phyloP scores from a whole-genome alignment of 1,140 invertebrate genomes.

The Scaptomyza montana region DNA sequence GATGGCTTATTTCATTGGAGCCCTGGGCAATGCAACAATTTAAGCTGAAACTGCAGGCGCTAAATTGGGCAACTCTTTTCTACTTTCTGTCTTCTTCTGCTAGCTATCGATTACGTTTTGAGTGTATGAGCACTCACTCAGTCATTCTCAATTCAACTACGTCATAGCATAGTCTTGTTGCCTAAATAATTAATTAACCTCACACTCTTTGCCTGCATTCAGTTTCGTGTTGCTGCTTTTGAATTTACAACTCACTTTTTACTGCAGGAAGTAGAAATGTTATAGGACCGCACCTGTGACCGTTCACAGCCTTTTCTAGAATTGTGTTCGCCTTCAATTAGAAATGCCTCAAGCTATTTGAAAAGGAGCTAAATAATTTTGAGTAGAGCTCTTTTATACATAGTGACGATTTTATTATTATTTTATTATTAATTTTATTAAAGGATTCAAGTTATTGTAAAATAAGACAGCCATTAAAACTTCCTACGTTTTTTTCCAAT shows the following conservation, averaged over 20 bases:
- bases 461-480: no score
- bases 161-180: conserved; percentile 30
- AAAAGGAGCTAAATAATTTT: not conserved
- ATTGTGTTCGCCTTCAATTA: conserved; percentile 9
- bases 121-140: not conserved
- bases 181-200: conserved; percentile 45
- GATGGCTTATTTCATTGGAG: conserved; percentile 18
- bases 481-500: no score
- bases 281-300: conserved; percentile 38
- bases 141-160: conserved; percentile 1
- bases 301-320: conserved; percentile 33
- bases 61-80: not conserved
- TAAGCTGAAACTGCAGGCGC: not conserved
- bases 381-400: not conserved
- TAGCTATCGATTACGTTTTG: not conserved
- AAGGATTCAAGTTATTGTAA: no score
- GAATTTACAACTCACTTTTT: conserved; percentile 29
- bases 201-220: conserved; percentile 23
- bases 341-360: conserved; percentile 17
- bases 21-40: not conserved
- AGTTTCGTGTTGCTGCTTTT: conserved; percentile 5
- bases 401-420: no score
- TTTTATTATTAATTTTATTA: no score
- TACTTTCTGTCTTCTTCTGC: conserved; percentile 1
- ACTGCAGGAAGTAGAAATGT: not conserved